phyloP scores from a whole-genome alignment of 2,113 vertebrate genomes.

The Eulacestoma nigropectus region DNA sequence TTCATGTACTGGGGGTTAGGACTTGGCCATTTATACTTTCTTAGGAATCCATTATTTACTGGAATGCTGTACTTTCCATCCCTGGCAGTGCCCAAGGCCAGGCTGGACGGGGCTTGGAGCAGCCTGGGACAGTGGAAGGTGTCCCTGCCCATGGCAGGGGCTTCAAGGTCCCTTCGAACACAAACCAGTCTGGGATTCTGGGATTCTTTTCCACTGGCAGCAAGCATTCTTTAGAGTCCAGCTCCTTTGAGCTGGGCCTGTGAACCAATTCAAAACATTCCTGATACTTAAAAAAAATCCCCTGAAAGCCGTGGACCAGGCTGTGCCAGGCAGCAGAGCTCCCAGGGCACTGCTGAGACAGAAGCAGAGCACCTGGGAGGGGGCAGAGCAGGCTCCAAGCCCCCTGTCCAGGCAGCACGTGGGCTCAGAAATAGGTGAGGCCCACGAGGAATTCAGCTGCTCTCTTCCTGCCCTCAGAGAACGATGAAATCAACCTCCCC shows the following conservation, averaged over 20 bases:
- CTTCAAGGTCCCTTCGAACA: background rate
- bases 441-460: background rate
- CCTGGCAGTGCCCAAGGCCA: background rate
- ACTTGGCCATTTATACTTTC: background rate
- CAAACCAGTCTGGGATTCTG: background rate
- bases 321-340: background rate
- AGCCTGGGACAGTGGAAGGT: background rate
- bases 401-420: background rate
- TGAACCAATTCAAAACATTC: background rate
- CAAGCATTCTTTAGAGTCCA: background rate
- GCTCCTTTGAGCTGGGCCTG: background rate
- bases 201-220: background rate
- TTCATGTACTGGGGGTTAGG: fast-evolving
- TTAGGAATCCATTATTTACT: background rate
- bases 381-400: background rate
- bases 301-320: background rate
- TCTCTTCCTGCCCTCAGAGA: background rate
- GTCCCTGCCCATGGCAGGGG: background rate
- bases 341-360: background rate
- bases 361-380: background rate
- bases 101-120: fast-evolving
- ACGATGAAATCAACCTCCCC: background rate
- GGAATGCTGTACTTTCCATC: background rate
- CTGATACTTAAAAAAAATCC: background rate
- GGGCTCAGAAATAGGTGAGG: background rate